Evolutionary conservation across 1,140 invertebrate genomes (phyloP).

Genomic region (Glossosoma conforme): DNA sequence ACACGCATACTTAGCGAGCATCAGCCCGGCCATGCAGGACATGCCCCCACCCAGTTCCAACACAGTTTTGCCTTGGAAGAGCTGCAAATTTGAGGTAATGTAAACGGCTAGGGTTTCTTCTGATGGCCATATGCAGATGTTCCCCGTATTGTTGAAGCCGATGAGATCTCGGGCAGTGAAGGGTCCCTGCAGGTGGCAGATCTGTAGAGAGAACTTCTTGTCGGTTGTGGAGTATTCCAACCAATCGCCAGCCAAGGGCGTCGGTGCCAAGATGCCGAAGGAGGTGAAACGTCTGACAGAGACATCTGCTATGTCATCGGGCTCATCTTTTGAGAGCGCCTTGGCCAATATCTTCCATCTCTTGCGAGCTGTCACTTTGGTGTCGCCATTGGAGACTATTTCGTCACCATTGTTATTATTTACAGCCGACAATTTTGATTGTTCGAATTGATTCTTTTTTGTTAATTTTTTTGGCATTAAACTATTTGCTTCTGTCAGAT

Average conservation of each 20-base stretch:
- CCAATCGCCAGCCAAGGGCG: constrained; percentile 37
- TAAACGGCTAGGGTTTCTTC: constrained; percentile 79
- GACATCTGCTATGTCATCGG: constrained; percentile 41
- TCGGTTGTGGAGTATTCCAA: constrained; percentile 34
- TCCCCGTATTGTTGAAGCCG: constrained; percentile 89
- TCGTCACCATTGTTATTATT: constrained; percentile 20
- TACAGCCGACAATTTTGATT: not conserved
- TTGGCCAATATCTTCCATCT: constrained; percentile 66
- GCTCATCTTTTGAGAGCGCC: constrained; percentile 52
- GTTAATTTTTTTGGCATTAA: not conserved
- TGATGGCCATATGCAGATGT: constrained; percentile 86
- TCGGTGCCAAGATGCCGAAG: constrained; percentile 50
- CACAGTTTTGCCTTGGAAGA: constrained; percentile 63
- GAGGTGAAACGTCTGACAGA: constrained; percentile 55
- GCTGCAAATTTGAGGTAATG: constrained; percentile 59
- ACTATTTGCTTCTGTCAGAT: no score
- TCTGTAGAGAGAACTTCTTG: constrained; percentile 11
- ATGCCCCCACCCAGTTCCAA: constrained; percentile 82
- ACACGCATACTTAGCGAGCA: constrained; percentile 63
- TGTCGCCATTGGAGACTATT: constrained; percentile 8
- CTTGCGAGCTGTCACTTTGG: constrained; percentile 47
- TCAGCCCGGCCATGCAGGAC: constrained; percentile 75
- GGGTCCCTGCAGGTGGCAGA: constrained; percentile 52
- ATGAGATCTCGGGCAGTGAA: constrained; percentile 67
- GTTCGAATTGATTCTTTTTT: not conserved